Base-by-base conservation (phyloP, 2,113 vertebrate species). In the Bufo gargarizans region DNA sequence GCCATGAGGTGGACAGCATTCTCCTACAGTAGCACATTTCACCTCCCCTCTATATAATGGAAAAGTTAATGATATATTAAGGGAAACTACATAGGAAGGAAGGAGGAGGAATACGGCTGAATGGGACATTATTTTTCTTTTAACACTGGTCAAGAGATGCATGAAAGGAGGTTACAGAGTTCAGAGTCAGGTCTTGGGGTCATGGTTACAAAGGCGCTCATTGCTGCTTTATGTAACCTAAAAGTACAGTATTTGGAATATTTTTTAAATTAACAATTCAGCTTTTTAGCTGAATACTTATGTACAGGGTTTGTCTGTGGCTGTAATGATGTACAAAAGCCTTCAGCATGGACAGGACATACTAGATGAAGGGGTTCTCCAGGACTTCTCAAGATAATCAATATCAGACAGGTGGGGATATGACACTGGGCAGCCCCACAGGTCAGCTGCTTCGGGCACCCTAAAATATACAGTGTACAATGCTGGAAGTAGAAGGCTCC, bases 61-160 rank as follows among this genome's bases (percentile, higher is more conserved):
- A 81, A 61, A 61, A 81, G n/a, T 43, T 47, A 61, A 63, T 81
- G 79, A 81, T 43, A 47, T 63, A 81, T 61, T 14, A 81, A 45
- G 19, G 59, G 58, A 82, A 69, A 69, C 22, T 8, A 22, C 19
- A 55, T 49, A 82, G 82, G 82, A 84, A 83, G 81, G 81, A 83
- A 84, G 61, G 19, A 83, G 3, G 20, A 20, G 61, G 33, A 81
- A 59, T 81, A 61, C 6, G 50, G 82, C 49, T 55, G 78, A 81
- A 43, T 43, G 13, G 11, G 45, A 55, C 43, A n/a, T n/a, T 3
- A 58, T 50, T 65, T 61, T 63, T 65, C 16, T 82, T 82, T 47
- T 56, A 47, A 82, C 43, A 45, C n/a, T 4, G 17, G 33, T 59
- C 80, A 82, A 20, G 17, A 65, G 16, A 65, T 82, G n/a, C 65